phyloP scores from a whole-genome alignment of 2,797 vertebrate genomes.

The Coregonus ussuriensis region DNA sequence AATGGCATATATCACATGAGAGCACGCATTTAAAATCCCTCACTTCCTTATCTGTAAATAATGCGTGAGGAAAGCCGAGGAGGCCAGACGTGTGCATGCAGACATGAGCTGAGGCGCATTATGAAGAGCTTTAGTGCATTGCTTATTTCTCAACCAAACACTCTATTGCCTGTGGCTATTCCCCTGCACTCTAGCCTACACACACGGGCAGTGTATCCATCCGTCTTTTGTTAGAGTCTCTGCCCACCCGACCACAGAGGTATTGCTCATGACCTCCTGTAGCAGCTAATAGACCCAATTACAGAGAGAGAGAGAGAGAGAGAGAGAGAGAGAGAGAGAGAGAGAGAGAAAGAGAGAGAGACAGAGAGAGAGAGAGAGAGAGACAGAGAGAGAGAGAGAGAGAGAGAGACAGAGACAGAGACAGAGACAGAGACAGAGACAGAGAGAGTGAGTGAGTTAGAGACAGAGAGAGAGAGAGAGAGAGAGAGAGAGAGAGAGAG shows the following conservation, averaged over 20 bases:
- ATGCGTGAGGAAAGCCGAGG: conserved; percentile 46
- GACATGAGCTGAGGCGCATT: conserved; percentile 32
- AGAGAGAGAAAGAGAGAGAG: not conserved
- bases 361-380: not conserved
- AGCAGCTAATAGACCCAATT: conserved; percentile 75
- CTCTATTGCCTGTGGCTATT: conserved; percentile 40
- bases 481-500: not conserved
- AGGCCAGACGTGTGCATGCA: not conserved
- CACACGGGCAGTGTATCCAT: conserved; percentile 26
- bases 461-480: not conserved
- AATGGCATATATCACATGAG: not conserved
- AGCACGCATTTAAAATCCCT: not conserved
- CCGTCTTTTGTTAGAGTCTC: conserved; percentile 52
- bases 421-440: conserved; percentile 5
- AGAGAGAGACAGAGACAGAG: conserved; percentile 15
- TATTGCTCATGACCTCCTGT: conserved; percentile 69
- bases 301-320: conserved; percentile 29
- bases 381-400: not conserved
- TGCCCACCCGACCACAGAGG: conserved; percentile 60
- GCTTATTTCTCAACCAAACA: conserved; percentile 46
- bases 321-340: conserved; percentile 9
- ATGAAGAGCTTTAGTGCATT: conserved; percentile 31
- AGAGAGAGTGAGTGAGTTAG: not conserved
- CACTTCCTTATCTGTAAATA: conserved; percentile 55
- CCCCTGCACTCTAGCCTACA: conserved; percentile 23